Conservation (phyloP, 2,888 invertebrate genomes). For the Drosophila mimetica region DNA sequence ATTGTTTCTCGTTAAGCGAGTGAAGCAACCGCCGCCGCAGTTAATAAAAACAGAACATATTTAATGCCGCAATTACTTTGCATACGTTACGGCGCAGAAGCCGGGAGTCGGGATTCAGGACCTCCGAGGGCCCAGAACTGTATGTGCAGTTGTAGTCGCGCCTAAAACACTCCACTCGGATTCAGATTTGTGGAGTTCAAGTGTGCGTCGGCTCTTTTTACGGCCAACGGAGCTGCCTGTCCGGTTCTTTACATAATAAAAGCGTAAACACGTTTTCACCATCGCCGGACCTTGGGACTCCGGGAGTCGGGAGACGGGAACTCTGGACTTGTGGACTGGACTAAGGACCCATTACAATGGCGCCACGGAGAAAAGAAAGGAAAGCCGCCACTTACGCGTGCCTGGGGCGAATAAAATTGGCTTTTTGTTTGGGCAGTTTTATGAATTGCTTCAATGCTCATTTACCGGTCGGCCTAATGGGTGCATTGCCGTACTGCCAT, state of each 20-base stretch:
- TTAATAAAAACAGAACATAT: conserved; percentile 57
- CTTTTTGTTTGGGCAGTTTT: conserved; percentile 67
- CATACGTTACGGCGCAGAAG: conserved; percentile 61
- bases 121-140: background rate
- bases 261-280: conserved; percentile 79
- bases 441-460: conserved; percentile 79
- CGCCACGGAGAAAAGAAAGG: conserved; percentile 46
- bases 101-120: background rate
- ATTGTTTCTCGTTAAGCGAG: conserved; percentile 66
- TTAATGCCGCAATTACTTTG: conserved; percentile 78
- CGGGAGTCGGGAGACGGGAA: background rate
- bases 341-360: conserved; percentile 61
- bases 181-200: conserved; percentile 41
- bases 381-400: conserved; percentile 57
- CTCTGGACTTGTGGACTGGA: background rate
- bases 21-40: conserved; percentile 29
- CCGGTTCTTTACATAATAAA: conserved; percentile 72
- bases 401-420: conserved; percentile 59
- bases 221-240: conserved; percentile 24
- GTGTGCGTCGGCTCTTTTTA: conserved; percentile 50
- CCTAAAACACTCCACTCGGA: conserved; percentile 39
- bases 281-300: conserved; percentile 47
- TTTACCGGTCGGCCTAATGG: conserved; percentile 75
- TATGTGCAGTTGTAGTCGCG: conserved; percentile 8
- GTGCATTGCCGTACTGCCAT: conserved; percentile 67